Evolutionary conservation across 2,113 vertebrate genomes (phyloP).

Genomic region (Canis aureus): DNA sequence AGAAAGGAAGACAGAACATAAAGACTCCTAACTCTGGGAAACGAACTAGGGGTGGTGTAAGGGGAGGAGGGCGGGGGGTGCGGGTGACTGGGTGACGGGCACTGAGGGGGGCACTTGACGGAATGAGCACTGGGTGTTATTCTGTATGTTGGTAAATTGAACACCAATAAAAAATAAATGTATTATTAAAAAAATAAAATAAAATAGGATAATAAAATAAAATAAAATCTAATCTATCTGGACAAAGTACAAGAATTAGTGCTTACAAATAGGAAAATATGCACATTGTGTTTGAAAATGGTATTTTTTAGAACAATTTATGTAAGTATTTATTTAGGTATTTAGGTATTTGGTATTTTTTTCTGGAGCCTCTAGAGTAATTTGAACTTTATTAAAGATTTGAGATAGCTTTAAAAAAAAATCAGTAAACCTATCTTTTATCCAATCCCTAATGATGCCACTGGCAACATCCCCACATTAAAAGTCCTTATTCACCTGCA

Average conservation of each 20-base stretch:
- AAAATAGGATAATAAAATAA: not conserved
- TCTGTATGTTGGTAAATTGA: no score
- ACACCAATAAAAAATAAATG: no score
- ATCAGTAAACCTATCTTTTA: not conserved
- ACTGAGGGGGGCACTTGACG: no score
- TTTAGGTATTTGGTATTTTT: not conserved
- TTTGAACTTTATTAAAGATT: not conserved
- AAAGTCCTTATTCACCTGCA: not conserved
- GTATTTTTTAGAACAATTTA: not conserved
- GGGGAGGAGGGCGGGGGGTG: no score
- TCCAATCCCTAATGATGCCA: not conserved
- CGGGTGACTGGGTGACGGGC: no score
- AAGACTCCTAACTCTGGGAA: no score
- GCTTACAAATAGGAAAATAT: slow-evolving; percentile 4
- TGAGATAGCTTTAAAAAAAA: not conserved
- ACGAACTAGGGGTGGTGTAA: no score
- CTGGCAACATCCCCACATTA: not conserved
- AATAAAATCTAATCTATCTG: not conserved
- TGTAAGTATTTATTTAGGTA: not conserved
- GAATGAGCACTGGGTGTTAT: no score
- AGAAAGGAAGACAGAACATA: no score
- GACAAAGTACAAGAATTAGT: not conserved
- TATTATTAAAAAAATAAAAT: no score
- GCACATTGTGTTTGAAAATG: not conserved
- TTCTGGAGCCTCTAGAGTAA: not conserved